Base-by-base conservation (phyloP, 2,888 invertebrate species). In the Phragmatobia fuliginosa region DNA sequence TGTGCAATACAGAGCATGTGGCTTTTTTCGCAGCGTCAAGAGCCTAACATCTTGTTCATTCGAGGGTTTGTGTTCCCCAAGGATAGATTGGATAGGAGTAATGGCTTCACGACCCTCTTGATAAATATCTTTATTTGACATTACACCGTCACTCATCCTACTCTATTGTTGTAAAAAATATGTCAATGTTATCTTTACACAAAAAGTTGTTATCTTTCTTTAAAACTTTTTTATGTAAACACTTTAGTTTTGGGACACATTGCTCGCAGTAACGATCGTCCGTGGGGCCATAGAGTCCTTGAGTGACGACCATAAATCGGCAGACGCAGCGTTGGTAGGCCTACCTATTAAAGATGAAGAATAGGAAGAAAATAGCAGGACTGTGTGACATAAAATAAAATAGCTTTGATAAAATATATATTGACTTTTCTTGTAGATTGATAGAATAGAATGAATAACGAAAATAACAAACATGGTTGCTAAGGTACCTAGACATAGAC, bases 51-150 rank as follows among this genome's bases (percentile, higher is more conserved):
- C 49, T 67, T 49, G 28, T 33, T 49, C 28, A 49, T 11, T 18
- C 25, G 60, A 28, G 60, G 49, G 45, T n/a, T 31, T 16, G 56
- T 16, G 14, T 31, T 61, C 25, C 79, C 75, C 10, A 21, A 61
- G 69, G 80, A 72, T 33, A 72, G 72, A 80, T 79, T 79, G 72
- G 64, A n/a, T 49, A 71, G 75, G 72, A 75, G 64, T 73, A 75
- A 75, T 73, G 68, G 62, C 16, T 49, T 36, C 31, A 33, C 68
- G 49, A 67, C 71, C 76, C 71, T 66, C 72, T 4, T 71, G 73
- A 78, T 75, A 75, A 75, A 75, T 75, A 70, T 71, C 70, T 75
- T 72, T 62, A 68, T 77, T 71, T 77, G 78, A 70, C 73, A 67
- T 59, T 38, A 49, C 49, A 73, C 68, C 65, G 80, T 80, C 67